Conservation (phyloP, 2,113 vertebrate species). For the Amphiprion percula region DNA sequence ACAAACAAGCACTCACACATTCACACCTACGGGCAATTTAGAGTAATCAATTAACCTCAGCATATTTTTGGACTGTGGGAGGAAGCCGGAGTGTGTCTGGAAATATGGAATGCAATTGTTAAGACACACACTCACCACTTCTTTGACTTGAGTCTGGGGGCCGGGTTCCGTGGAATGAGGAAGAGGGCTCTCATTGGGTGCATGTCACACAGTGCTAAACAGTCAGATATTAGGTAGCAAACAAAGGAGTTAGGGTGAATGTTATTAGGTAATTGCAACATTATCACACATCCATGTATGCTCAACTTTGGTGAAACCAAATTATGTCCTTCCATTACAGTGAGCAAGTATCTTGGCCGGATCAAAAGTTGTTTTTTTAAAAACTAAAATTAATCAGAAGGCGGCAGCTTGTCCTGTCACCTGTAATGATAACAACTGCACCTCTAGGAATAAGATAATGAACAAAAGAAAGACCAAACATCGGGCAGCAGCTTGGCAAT, state of each 20-base stretch:
- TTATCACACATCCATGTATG: too few species aligned
- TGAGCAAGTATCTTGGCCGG: not conserved
- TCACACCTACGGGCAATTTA: too few species aligned
- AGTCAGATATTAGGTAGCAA: constrained; percentile 41
- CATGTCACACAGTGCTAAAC: constrained; percentile 96
- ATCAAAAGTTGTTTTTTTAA: constrained; percentile 4
- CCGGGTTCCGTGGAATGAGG: constrained; percentile 95
- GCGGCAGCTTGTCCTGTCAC: not conserved
- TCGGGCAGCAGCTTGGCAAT: constrained; percentile 12
- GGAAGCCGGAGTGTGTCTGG: too few species aligned
- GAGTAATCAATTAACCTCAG: too few species aligned
- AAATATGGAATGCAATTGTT: not conserved
- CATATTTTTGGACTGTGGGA: too few species aligned
- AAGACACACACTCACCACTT: constrained; percentile 90
- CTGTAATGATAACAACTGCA: constrained; percentile 13
- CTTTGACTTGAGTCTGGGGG: constrained; percentile 95
- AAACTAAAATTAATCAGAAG: constrained; percentile 3
- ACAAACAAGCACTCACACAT: too few species aligned
- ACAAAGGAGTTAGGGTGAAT: not conserved
- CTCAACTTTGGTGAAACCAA: constrained; percentile 16
- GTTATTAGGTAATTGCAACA: too few species aligned
- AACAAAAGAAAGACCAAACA: constrained; percentile 2
- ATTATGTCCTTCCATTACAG: constrained; percentile 1
- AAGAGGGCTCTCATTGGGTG: constrained; percentile 98
- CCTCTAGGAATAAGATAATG: constrained; percentile 6